Conservation (phyloP, 2,797 vertebrate genomes). For the Triplophysa bombifrons region DNA sequence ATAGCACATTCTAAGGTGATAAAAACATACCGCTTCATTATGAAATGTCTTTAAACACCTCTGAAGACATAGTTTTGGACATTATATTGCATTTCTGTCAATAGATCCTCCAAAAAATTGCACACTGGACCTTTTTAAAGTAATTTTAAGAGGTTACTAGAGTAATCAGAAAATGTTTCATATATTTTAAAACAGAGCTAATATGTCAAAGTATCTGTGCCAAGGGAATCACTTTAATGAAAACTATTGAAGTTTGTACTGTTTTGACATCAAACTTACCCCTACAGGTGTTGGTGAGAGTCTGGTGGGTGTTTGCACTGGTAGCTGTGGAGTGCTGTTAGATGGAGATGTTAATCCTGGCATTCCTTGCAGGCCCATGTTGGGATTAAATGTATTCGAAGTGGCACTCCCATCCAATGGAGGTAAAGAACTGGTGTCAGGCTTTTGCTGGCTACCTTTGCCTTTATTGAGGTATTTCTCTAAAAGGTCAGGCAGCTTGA, state of each 20-base stretch:
- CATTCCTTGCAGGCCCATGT: constrained; percentile 66
- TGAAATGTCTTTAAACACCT: no score
- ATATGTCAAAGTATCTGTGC: neutral
- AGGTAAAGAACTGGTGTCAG: constrained; percentile 50
- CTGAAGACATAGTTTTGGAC: no score
- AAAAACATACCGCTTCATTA: no score
- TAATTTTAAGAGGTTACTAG: no score
- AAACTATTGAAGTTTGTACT: neutral
- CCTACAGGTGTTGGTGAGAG: constrained; percentile 56
- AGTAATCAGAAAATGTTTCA: no score
- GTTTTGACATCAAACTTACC: constrained; percentile 68
- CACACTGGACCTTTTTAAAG: no score
- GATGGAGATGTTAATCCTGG: constrained; percentile 61
- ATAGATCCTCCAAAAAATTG: no score
- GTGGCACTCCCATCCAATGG: constrained; percentile 53
- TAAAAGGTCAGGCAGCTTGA: constrained; percentile 76
- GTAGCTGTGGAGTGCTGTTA: constrained; percentile 54
- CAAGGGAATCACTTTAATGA: neutral
- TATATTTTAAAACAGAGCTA: neutral
- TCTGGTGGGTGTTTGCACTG: constrained; percentile 61
- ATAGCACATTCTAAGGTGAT: no score
- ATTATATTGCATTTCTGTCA: no score
- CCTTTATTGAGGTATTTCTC: constrained; percentile 80
- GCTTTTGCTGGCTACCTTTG: constrained; percentile 54
- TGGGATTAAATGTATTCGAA: constrained; percentile 48